phyloP scores from a whole-genome alignment of 2,888 invertebrate species.

The Noctua fimbriata region DNA sequence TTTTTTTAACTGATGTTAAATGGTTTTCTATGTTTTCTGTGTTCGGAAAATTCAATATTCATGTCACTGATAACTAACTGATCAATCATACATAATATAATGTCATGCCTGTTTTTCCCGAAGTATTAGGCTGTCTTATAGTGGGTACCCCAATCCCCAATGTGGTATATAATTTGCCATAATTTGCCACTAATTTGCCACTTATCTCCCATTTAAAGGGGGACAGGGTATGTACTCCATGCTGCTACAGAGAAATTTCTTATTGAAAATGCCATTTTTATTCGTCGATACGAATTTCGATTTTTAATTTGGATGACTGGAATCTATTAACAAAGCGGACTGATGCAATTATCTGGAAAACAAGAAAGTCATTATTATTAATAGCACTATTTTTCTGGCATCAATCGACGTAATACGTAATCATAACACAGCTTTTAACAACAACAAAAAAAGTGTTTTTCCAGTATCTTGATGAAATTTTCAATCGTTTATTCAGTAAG shows the following conservation, averaged over 20 bases:
- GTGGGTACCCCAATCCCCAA: neutral
- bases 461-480: neutral
- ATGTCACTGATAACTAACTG: no score
- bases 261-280: neutral
- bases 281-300: neutral
- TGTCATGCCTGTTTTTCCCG: neutral
- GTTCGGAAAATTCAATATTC: no score
- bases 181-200: neutral
- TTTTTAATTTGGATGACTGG: neutral
- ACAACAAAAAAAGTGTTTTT: neutral
- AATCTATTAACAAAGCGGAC: conserved; percentile 12
- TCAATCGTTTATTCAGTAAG: neutral
- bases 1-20: no score
- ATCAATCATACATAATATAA: no score
- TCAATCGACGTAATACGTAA: neutral
- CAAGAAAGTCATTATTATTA: conserved; percentile 34
- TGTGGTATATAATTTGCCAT: no score
- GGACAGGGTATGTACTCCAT: neutral
- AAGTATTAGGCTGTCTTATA: neutral
- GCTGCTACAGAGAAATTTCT: neutral
- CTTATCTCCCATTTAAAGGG: neutral
- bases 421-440: neutral
- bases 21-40: no score
- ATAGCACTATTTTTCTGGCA: conserved; percentile 32
- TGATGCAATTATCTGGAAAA: conserved; percentile 24